A percentile compares a stretch with the other conserved stretches of the same genome.
These are phyloP conservation scores for Tichodroma muraria DNA, from an alignment of 2,113 vertebrate genomes.

Conservation along the genomic window DNA sequence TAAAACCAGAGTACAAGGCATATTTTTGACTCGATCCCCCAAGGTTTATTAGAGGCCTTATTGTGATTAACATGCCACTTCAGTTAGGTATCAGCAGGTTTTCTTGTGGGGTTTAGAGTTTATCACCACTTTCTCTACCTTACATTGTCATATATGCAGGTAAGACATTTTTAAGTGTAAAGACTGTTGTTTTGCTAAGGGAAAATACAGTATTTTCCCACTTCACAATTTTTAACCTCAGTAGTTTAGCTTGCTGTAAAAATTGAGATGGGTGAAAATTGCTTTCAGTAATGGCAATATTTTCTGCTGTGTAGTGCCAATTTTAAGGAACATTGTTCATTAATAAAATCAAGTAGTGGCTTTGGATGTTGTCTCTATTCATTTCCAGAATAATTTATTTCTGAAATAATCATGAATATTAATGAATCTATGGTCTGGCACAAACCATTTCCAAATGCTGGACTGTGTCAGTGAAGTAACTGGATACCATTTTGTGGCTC, in stretches of 20 bases:
- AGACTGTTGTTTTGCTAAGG: not conserved
- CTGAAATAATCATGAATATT: not conserved
- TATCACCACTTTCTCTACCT: not conserved
- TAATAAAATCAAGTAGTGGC: not conserved
- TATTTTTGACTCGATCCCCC: not conserved
- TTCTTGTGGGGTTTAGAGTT: not conserved
- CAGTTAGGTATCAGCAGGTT: not conserved
- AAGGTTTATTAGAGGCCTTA: not conserved
- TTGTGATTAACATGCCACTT: not conserved
- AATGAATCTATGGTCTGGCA: not conserved
- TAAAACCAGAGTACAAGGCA: not conserved
- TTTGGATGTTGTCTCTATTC: not conserved
- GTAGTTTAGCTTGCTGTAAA: not conserved
- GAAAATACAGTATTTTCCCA: not conserved
- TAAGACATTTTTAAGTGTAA: not conserved
- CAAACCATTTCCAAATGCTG: not conserved
- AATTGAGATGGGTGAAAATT: not conserved
- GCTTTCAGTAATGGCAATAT: not conserved
- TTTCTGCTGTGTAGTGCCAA: not conserved
- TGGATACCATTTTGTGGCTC: not conserved
- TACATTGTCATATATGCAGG: not conserved
- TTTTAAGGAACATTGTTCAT: not conserved
- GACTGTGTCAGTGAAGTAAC: not conserved
- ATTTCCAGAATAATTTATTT: constrained; percentile 5
- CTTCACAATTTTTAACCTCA: not conserved